Evolutionary conservation across 2,797 vertebrate species (phyloP), one percentile per base, ranked within the genome.

Genomic region (Catharus ustulatus): DNA sequence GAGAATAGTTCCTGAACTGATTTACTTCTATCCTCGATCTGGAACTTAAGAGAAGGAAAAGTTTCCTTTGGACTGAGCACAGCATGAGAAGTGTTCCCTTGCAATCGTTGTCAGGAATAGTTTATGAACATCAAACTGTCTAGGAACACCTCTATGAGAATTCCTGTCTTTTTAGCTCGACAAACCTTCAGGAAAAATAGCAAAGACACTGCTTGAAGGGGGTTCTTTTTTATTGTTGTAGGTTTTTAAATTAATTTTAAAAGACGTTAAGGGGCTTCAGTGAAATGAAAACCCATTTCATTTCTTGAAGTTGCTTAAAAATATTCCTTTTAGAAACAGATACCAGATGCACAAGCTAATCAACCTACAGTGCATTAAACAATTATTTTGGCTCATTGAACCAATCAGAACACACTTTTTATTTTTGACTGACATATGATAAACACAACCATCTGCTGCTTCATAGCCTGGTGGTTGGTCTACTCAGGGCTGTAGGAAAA

Each of bases 381-480:
- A 97, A 97, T 97, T 97, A 94, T 91, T 93, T 97, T 97, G 97
- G 94, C 97, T 97, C 96, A 96, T 97, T 98, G 95, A 96, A 90
- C 96, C 94, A 95, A 96, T 96, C 95, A 91, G 96, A 96, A 91
- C 74, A 91, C 90, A 94, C 95, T 95, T 96, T 97, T 96, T 88
- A 84, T 95, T 95, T 97, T 95, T 97, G 95, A 95, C 84, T 96
- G 95, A 96, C 95, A 89, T 94, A 93, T 91, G 93, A 97, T 97
- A 97, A 97, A 97, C 95, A 95, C 59, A 87, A 61, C 96, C 97
- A 97, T 97, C 97, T 97, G 97, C 96, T 97, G 87, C 85, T 95
- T 66, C 46, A 1, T n/a, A 93, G 91, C 80, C 91, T 95, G 92
- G 87, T 95, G 94, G 88, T 95, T 97, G 96, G 89, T 91, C 96